phyloP scores from a whole-genome alignment of 2,113 vertebrate genomes.

The Oncorhynchus keta region DNA sequence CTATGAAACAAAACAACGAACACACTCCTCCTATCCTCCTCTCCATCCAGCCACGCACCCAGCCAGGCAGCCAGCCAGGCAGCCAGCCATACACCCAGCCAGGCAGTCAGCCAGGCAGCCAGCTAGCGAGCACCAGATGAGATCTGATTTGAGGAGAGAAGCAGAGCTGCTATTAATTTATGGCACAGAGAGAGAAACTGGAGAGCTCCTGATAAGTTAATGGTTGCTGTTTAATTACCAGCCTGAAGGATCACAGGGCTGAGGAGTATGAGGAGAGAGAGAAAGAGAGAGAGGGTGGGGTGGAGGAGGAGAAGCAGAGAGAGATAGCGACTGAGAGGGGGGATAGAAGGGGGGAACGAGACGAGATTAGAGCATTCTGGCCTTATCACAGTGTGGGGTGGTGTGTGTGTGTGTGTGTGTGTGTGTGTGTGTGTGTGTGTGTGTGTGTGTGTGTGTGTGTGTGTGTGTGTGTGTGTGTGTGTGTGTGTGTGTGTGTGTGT shows the following conservation, averaged over 20 bases:
- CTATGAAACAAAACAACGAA: constrained; percentile 3
- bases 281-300: background rate
- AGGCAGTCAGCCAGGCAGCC: background rate
- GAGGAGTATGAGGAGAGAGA: background rate
- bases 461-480: background rate
- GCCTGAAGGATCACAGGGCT: constrained; percentile 37
- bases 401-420: too few species aligned
- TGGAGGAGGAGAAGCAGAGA: background rate
- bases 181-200: constrained; percentile 30
- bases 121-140: constrained; percentile 10
- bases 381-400: too few species aligned
- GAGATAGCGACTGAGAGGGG: background rate
- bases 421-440: background rate
- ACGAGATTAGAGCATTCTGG: background rate
- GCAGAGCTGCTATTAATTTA: constrained; percentile 50
- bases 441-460: background rate
- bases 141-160: constrained; percentile 60
- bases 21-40: background rate
- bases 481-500: background rate
- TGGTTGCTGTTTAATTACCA: constrained; percentile 65
- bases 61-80: background rate
- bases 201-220: constrained; percentile 53
- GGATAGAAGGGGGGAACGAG: too few species aligned
- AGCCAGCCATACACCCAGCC: background rate
- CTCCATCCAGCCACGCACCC: background rate